Conservation (phyloP, 2,113 vertebrate genomes). For the Sclerurus mexicanus region DNA sequence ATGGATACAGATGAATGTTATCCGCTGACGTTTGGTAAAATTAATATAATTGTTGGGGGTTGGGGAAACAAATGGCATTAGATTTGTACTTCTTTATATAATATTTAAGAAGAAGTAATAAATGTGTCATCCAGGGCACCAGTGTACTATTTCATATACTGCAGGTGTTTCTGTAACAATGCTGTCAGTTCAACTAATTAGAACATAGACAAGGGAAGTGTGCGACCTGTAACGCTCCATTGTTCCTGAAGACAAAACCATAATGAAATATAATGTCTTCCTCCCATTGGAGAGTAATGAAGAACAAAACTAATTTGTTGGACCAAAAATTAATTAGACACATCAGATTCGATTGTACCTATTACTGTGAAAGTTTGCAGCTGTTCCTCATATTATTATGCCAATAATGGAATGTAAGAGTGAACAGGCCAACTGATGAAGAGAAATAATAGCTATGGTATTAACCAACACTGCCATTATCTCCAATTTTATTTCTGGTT, state of each 20-base stretch:
- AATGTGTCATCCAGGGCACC: not conserved
- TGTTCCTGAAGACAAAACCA: constrained; percentile 75
- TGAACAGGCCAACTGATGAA: constrained; percentile 42
- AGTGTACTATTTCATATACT: constrained; percentile 18
- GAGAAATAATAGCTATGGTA: constrained; percentile 1
- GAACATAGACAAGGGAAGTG: constrained; percentile 62
- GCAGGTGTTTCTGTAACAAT: constrained; percentile 68
- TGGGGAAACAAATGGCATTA: not conserved
- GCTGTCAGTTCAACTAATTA: constrained; percentile 74
- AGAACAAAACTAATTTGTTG: constrained; percentile 82
- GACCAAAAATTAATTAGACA: constrained; percentile 82
- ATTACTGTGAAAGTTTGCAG: constrained; percentile 76
- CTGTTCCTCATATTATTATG: constrained; percentile 63
- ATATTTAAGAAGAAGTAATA: constrained; percentile 29
- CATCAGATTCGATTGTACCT: constrained; percentile 74
- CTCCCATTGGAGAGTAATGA: constrained; percentile 78
- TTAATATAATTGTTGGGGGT: not conserved
- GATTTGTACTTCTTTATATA: not conserved
- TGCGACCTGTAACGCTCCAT: constrained; percentile 65
- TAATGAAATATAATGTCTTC: constrained; percentile 77
- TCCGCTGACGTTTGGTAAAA: not conserved
- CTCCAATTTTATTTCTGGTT: not conserved
- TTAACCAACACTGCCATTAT: not conserved
- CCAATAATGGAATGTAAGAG: constrained; percentile 39
- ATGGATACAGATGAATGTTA: not conserved